Percentiles rank a stretch among this genome's conserved stretches.
These are phyloP conservation scores for Hypomecis punctinalis DNA, from an alignment of 2,888 invertebrate species.

Conservation along the genomic window DNA sequence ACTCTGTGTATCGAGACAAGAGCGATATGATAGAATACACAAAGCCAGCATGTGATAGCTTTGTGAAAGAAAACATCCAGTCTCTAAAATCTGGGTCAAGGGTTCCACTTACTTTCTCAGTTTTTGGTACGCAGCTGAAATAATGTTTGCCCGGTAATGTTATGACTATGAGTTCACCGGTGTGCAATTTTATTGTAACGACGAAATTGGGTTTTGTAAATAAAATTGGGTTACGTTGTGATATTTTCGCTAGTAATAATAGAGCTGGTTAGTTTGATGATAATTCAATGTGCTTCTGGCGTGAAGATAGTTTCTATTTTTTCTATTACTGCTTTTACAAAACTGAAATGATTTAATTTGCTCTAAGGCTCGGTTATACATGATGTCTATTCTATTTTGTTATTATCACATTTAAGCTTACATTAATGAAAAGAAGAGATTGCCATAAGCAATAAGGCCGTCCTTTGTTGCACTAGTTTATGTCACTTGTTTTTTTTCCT, in stretches of 20 bases:
- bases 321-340: neutral
- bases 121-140: slow-evolving; percentile 29
- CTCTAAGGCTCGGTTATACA: too few relatives aligned
- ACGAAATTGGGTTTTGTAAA: slow-evolving; percentile 22
- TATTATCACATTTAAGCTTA: too few relatives aligned
- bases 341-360: neutral
- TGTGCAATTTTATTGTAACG: slow-evolving; percentile 23
- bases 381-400: too few relatives aligned
- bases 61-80: slow-evolving; percentile 30
- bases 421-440: too few relatives aligned
- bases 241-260: slow-evolving; percentile 11
- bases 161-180: slow-evolving; percentile 17
- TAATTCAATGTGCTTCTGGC: too few relatives aligned
- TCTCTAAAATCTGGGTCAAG: slow-evolving; percentile 38
- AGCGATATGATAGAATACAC: slow-evolving; percentile 33
- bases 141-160: slow-evolving; percentile 22
- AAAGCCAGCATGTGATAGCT: slow-evolving; percentile 21
- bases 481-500: too few relatives aligned
- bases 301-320: neutral
- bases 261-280: neutral
- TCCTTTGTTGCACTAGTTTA: too few relatives aligned
- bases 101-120: slow-evolving; percentile 30
- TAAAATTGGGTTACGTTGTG: slow-evolving; percentile 6
- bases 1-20: slow-evolving; percentile 34
- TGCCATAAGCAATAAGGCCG: too few relatives aligned